A percentile compares a stretch with the other conserved stretches of the same genome.
Conservation (phyloP, 2,113 vertebrate genomes). For the Thamnaconus septentrionalis region DNA sequence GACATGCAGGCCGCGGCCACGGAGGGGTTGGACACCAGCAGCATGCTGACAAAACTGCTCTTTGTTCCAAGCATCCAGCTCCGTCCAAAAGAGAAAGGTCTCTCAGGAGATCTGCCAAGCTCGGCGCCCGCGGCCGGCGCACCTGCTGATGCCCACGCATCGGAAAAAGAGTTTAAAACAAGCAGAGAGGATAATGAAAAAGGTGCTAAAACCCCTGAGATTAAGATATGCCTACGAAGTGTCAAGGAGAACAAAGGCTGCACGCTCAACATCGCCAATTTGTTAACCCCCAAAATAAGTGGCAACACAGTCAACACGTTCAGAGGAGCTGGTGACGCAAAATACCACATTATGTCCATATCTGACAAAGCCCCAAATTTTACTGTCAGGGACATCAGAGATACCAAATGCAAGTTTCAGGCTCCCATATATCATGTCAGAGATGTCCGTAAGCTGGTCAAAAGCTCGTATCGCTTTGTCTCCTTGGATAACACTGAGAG, state of each 20-base stretch:
- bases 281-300: slow-evolving; percentile 87
- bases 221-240: slow-evolving; percentile 89
- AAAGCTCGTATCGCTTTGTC: slow-evolving; percentile 85
- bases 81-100: slow-evolving; percentile 74
- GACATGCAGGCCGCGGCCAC: slow-evolving; percentile 23
- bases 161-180: slow-evolving; percentile 37
- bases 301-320: slow-evolving; percentile 54
- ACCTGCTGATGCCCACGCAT: slow-evolving; percentile 27
- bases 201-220: slow-evolving; percentile 80
- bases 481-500: slow-evolving; percentile 80
- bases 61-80: slow-evolving; percentile 91
- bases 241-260: slow-evolving; percentile 80
- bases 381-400: slow-evolving; percentile 88
- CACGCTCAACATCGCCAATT: slow-evolving; percentile 86
- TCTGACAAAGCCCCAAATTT: slow-evolving; percentile 88
- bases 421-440: slow-evolving; percentile 91
- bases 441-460: slow-evolving; percentile 94
- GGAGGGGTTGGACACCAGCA: slow-evolving; percentile 61
- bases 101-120: slow-evolving; percentile 39
- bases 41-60: slow-evolving; percentile 86
- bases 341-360: slow-evolving; percentile 59
- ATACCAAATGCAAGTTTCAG: slow-evolving; percentile 83
- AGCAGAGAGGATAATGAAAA: slow-evolving; percentile 34
- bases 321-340: slow-evolving; percentile 73
- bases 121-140: slow-evolving; percentile 17